phyloP scores from a whole-genome alignment of 2,113 vertebrate species.

The Podiceps cristatus region DNA sequence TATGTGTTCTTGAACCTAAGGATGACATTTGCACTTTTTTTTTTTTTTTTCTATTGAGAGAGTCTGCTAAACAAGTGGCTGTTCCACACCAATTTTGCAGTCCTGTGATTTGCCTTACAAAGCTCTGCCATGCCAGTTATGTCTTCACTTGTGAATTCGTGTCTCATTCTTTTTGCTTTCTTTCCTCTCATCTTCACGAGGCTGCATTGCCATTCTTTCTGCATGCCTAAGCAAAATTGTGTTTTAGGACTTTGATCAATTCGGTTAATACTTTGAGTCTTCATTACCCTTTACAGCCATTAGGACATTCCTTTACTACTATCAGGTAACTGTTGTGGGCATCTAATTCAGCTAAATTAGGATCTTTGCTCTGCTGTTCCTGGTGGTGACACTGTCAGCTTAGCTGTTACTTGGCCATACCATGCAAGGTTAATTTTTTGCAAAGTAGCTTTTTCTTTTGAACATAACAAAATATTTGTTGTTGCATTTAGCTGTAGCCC shows the following conservation, averaged over 20 bases:
- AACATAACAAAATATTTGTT: neutral
- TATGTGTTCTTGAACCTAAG: neutral
- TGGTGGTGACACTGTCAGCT: neutral
- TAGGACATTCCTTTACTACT: neutral
- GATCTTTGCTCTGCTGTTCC: neutral
- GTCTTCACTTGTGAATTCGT: neutral
- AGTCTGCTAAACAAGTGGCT: neutral
- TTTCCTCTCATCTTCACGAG: neutral
- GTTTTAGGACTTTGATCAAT: neutral
- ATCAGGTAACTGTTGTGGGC: neutral
- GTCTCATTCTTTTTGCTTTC: neutral
- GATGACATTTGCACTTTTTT: neutral
- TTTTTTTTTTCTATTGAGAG: neutral
- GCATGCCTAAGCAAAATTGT: neutral
- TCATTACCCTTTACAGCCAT: neutral
- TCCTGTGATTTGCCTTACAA: neutral
- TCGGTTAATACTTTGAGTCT: neutral
- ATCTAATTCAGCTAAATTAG: neutral
- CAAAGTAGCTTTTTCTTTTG: neutral
- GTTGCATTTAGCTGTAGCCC: neutral
- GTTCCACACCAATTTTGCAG: neutral
- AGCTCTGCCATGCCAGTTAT: accelerated
- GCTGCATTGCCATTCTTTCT: neutral
- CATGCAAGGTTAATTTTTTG: neutral
- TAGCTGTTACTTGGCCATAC: neutral